Percentiles rank a stretch among this genome's conserved stretches.
phyloP scores from a whole-genome alignment of 92 coral and sea anemone species.

The Epizoanthus rinbou region DNA sequence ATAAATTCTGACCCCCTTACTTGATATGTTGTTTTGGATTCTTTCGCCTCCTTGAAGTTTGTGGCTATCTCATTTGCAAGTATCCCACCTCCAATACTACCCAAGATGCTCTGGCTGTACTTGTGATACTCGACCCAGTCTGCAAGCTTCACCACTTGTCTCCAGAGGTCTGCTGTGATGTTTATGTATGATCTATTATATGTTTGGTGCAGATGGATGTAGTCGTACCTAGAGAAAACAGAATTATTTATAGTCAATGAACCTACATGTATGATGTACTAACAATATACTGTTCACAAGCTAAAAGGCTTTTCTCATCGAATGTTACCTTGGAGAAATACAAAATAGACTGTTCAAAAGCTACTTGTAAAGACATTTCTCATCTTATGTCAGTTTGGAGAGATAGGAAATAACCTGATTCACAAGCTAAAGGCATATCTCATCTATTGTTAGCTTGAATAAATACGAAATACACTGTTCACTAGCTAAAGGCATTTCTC shows the following conservation, averaged over 20 bases:
- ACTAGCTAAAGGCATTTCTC: not conserved
- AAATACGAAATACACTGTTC: too few species aligned
- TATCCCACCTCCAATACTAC: conserved; percentile 74
- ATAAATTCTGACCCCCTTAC: conserved; percentile 23
- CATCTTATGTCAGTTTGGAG: too few species aligned
- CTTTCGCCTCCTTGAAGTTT: conserved; percentile 44
- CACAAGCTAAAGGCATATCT: not conserved
- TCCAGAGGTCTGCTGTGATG: conserved; percentile 66
- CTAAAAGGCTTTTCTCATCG: not conserved
- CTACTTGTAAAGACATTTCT: not conserved
- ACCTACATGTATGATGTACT: not conserved
- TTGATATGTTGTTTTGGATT: conserved; percentile 37
- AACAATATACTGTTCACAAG: too few species aligned
- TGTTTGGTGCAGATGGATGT: conserved; percentile 68
- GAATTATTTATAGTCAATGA: not conserved
- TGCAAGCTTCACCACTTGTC: conserved; percentile 52
- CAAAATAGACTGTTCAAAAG: too few species aligned
- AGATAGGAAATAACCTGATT: too few species aligned
- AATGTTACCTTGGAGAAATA: too few species aligned
- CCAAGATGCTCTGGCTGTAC: conserved; percentile 62
- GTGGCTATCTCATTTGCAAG: conserved; percentile 65
- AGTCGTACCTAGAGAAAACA: conserved; percentile 64
- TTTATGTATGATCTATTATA: conserved; percentile 67
- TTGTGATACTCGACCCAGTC: conserved; percentile 81
- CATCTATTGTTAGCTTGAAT: too few species aligned